Conservation (phyloP, 92 coral and sea anemone genomes). For the Siderastrea siderea region DNA sequence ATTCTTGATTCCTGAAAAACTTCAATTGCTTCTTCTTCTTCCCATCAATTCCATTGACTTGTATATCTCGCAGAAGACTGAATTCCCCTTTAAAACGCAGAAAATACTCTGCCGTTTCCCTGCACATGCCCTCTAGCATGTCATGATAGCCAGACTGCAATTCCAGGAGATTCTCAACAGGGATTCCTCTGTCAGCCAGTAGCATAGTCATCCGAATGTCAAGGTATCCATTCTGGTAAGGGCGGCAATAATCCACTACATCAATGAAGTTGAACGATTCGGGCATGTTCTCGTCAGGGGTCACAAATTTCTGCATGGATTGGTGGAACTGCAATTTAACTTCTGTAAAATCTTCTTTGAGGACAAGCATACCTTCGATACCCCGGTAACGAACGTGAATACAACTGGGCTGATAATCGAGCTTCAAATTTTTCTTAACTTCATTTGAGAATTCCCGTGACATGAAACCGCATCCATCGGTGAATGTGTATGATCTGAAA, state of each 20-base stretch:
- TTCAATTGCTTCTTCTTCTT: constrained; percentile 3
- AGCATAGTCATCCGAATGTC: constrained; percentile 63
- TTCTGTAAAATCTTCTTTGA: constrained; percentile 17
- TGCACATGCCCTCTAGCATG: constrained; percentile 53
- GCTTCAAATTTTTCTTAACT: constrained; percentile 35
- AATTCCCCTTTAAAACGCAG: constrained; percentile 64
- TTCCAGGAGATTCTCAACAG: constrained; percentile 19
- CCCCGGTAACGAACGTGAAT: constrained; percentile 78
- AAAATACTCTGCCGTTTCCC: constrained; percentile 62
- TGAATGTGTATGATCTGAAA: not conserved
- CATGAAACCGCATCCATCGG: constrained; percentile 73
- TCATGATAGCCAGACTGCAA: constrained; percentile 60
- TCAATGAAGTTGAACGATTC: constrained; percentile 8
- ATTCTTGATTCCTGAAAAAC: constrained; percentile 38
- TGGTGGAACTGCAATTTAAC: constrained; percentile 13
- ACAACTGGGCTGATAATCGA: constrained; percentile 56
- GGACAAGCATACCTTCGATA: constrained; percentile 60
- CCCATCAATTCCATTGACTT: constrained; percentile 30
- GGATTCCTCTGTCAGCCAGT: constrained; percentile 70
- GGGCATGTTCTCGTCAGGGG: constrained; percentile 3
- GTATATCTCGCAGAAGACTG: constrained; percentile 37
- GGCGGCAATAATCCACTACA: constrained; percentile 68
- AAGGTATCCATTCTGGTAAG: constrained; percentile 74
- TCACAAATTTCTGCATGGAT: constrained; percentile 9
- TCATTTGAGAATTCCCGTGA: constrained; percentile 56